Evolutionary conservation across 2,113 vertebrate genomes (phyloP).

Genomic region (Phaethornis superciliosus): DNA sequence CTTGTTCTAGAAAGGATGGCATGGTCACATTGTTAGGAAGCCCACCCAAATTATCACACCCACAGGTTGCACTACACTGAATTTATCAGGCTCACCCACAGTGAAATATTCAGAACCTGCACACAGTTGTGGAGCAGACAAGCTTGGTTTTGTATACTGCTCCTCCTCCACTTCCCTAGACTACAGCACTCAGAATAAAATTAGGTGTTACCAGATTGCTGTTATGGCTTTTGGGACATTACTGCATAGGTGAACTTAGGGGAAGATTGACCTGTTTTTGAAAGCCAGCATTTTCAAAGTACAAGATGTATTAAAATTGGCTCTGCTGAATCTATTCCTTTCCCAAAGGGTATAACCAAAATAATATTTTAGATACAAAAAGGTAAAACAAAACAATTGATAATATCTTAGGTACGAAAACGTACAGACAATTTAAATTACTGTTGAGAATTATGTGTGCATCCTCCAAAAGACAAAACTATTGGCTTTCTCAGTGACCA

Average conservation of each 20-base stretch:
- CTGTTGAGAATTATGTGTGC: background rate
- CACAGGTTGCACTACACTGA: background rate
- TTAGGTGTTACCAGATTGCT: accelerated
- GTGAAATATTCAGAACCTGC: background rate
- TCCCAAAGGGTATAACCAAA: background rate
- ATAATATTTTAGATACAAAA: background rate
- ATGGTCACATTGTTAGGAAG: background rate
- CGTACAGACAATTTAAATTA: background rate
- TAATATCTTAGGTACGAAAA: background rate
- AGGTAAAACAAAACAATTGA: background rate
- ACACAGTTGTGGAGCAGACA: background rate
- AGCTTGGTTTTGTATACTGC: background rate
- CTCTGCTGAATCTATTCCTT: background rate
- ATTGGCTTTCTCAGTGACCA: background rate
- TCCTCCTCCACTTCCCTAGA: background rate
- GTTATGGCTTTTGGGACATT: background rate
- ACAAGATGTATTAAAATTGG: background rate
- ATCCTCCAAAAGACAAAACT: background rate
- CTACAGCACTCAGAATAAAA: background rate
- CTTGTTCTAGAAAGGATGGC: background rate
- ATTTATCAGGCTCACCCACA: background rate
- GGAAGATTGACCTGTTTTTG: background rate
- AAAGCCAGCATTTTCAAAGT: background rate
- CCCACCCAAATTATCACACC: background rate
- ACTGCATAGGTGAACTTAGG: background rate